These are phyloP conservation scores for Crenichthys baileyi DNA, from an alignment of 2,797 vertebrate genomes.

Conservation along the genomic window DNA sequence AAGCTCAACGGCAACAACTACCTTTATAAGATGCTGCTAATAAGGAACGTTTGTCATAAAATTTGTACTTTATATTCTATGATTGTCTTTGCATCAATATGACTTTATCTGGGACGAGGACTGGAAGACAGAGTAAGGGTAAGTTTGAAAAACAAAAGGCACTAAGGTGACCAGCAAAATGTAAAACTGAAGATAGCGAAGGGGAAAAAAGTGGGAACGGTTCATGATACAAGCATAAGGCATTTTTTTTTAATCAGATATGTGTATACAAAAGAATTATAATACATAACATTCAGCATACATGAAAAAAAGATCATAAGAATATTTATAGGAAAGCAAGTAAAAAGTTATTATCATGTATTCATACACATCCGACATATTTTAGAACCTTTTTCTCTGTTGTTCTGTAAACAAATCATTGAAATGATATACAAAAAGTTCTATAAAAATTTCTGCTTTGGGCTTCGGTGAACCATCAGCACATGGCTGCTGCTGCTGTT, in stretches of 20 bases:
- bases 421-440: conserved; percentile 71
- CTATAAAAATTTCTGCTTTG: conserved; percentile 69
- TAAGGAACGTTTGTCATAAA: conserved; percentile 45
- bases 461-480: conserved; percentile 64
- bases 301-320: conserved; percentile 68
- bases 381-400: conserved; percentile 66
- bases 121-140: conserved; percentile 60
- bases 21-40: conserved; percentile 40
- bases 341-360: conserved; percentile 69
- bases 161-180: conserved; percentile 74
- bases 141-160: conserved; percentile 67
- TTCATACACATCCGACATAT: conserved; percentile 73
- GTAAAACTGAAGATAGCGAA: conserved; percentile 32
- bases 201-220: conserved; percentile 24
- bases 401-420: conserved; percentile 80
- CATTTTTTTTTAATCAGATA: conserved; percentile 74
- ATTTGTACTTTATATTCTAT: conserved; percentile 61
- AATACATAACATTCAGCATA: conserved; percentile 79
- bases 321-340: conserved; percentile 43
- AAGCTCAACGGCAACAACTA: conserved; percentile 41
- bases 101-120: conserved; percentile 36
- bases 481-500: conserved; percentile 50
- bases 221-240: conserved; percentile 74
- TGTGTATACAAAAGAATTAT: conserved; percentile 79
- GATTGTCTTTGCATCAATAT: conserved; percentile 72